These are phyloP conservation scores for Chitala chitala DNA, from an alignment of 2,113 vertebrate species.

Conservation along the genomic window DNA sequence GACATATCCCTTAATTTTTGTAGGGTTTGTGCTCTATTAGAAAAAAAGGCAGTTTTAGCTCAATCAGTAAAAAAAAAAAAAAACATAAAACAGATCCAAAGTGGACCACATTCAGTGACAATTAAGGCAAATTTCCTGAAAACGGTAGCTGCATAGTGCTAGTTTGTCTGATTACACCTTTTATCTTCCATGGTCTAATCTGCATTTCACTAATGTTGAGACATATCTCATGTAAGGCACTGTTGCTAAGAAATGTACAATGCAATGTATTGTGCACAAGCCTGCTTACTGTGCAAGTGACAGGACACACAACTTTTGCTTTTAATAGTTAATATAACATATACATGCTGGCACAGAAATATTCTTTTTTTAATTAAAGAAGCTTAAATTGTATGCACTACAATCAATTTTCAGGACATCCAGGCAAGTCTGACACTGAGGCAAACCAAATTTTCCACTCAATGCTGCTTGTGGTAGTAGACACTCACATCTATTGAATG, in stretches of 20 bases:
- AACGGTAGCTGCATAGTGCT: slow-evolving; percentile 47
- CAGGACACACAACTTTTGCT: neutral
- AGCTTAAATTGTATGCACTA: neutral
- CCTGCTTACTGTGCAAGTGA: neutral
- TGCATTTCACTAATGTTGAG: slow-evolving; percentile 57
- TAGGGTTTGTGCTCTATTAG: slow-evolving; percentile 58
- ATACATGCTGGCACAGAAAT: neutral
- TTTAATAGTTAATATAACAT: neutral
- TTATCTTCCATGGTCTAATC: too few species aligned
- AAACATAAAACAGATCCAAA: slow-evolving; percentile 44
- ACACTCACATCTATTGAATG: neutral
- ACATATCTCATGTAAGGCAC: slow-evolving; percentile 28
- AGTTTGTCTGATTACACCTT: slow-evolving; percentile 54
- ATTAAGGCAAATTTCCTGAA: slow-evolving; percentile 32
- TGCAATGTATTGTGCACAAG: neutral
- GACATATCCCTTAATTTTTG: slow-evolving; percentile 59
- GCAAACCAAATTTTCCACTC: neutral
- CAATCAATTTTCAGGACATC: neutral
- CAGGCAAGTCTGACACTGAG: neutral
- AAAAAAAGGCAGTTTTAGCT: slow-evolving; percentile 70
- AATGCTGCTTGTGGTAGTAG: neutral
- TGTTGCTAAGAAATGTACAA: neutral
- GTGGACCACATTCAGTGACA: slow-evolving; percentile 39
- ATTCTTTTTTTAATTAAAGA: too few species aligned
- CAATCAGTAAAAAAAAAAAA: slow-evolving; percentile 51